Percentiles rank a stretch among this genome's conserved stretches.
These are phyloP conservation scores for Telmatherina bonti DNA, from an alignment of 2,797 vertebrate species.

Conservation along the genomic window DNA sequence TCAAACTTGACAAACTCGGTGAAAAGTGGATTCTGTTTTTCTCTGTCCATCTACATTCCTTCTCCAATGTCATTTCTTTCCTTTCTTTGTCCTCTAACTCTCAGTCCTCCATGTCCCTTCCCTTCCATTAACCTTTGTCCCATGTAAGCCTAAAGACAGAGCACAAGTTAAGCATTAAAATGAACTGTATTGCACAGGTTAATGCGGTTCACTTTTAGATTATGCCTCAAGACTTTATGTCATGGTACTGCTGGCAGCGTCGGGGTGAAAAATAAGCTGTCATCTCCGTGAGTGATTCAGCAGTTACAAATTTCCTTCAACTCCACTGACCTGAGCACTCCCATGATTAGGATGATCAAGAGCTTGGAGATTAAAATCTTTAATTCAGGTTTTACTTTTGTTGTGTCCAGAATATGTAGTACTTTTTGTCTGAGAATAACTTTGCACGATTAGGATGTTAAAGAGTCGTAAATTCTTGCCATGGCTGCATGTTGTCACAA, in stretches of 20 bases:
- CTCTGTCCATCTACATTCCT: constrained; percentile 24
- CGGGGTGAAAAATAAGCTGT: constrained; percentile 2
- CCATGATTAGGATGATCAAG: not conserved
- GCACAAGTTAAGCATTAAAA: constrained; percentile 56
- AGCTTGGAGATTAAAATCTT: not conserved
- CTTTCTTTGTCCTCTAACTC: not conserved
- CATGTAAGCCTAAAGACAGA: constrained; percentile 59
- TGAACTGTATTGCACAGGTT: constrained; percentile 62
- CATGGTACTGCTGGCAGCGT: constrained; percentile 19
- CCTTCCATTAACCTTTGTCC: constrained; percentile 25
- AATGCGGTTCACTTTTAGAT: constrained; percentile 54
- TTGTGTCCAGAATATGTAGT: not conserved
- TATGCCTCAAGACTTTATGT: constrained; percentile 27
- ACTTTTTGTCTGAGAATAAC: not conserved
- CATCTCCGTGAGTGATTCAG: constrained; percentile 31
- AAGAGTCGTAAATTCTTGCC: constrained; percentile 8
- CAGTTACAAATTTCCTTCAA: constrained; percentile 9
- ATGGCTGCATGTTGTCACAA: not conserved
- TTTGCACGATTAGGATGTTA: constrained; percentile 1
- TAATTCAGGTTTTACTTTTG: not conserved
- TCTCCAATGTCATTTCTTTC: constrained; percentile 1
- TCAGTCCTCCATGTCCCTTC: constrained; percentile 11
- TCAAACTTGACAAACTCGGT: constrained; percentile 34
- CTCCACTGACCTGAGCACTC: constrained; percentile 1
- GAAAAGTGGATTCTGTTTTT: constrained; percentile 7